A percentile compares a stretch with the other conserved stretches of the same genome.
phyloP scores from a whole-genome alignment of 2,113 vertebrate genomes.

The Mustelus asterias region DNA sequence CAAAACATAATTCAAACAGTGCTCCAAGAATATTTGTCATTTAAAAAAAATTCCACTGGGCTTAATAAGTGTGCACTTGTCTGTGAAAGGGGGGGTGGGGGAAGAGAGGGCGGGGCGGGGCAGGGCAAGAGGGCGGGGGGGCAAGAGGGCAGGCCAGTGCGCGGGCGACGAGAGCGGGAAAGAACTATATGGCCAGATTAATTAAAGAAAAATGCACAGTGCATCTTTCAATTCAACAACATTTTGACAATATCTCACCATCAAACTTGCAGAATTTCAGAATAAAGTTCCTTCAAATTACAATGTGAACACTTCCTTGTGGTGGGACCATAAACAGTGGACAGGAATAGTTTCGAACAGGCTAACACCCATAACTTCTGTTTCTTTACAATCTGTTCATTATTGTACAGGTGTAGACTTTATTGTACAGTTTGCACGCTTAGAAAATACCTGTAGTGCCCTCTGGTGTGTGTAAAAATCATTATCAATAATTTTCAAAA shows the following conservation, averaged over 20 bases:
- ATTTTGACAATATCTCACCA: not conserved
- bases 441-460: not conserved
- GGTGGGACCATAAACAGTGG: not conserved
- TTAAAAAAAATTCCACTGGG: not conserved
- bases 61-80: not conserved
- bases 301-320: not conserved
- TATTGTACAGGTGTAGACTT: not conserved
- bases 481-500: not conserved
- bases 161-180: no score
- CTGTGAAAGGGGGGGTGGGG: not conserved
- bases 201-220: not conserved
- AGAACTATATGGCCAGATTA: no score
- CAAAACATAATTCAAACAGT: conserved; percentile 10
- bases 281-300: not conserved
- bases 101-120: not conserved
- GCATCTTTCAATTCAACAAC: not conserved
- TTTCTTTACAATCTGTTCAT: not conserved
- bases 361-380: not conserved
- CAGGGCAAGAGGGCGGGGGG: not conserved
- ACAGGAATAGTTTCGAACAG: not conserved
- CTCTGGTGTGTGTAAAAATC: not conserved
- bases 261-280: not conserved
- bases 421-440: not conserved
- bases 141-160: no score
- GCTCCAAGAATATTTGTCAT: not conserved